phyloP scores from a whole-genome alignment of 64 coral and sea anemone species.

The Stichodactyla helianthus region DNA sequence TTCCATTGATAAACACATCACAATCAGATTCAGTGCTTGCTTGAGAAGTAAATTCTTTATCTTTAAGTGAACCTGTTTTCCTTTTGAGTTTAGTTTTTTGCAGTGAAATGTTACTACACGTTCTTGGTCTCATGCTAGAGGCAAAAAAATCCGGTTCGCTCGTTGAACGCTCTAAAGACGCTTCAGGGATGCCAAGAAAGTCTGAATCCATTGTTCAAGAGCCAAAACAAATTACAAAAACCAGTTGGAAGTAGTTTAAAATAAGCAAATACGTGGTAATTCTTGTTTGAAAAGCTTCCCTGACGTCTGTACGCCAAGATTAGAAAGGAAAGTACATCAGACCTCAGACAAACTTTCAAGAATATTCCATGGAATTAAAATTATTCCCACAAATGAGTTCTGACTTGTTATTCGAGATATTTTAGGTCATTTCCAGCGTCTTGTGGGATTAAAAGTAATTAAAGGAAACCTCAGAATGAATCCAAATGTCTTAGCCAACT shows the following conservation, averaged over 20 bases:
- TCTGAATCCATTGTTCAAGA: slow-evolving; percentile 21
- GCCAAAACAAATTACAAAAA: background rate
- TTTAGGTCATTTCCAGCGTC: background rate
- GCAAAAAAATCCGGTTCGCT: slow-evolving; percentile 56
- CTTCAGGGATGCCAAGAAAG: slow-evolving; percentile 24
- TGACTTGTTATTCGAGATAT: background rate
- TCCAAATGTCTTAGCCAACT: background rate
- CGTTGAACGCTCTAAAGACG: slow-evolving; percentile 11
- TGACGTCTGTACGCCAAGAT: no score
- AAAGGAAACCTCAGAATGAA: background rate
- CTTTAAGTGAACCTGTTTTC: background rate
- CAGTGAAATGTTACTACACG: slow-evolving; percentile 47
- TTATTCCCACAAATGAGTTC: background rate
- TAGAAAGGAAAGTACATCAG: background rate
- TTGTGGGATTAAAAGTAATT: background rate
- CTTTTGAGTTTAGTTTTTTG: background rate
- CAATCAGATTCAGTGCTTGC: background rate
- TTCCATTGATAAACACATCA: slow-evolving; percentile 1
- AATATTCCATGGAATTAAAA: background rate
- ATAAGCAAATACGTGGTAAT: background rate
- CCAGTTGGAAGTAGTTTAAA: background rate
- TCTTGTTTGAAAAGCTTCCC: background rate
- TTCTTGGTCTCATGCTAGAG: slow-evolving; percentile 26
- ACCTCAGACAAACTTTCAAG: background rate
- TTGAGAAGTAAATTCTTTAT: background rate